Percentiles rank a stretch among this genome's conserved stretches.
These are phyloP conservation scores for Chelonus formosanus DNA, from an alignment of 2,888 invertebrate genomes.

Conservation along the genomic window DNA sequence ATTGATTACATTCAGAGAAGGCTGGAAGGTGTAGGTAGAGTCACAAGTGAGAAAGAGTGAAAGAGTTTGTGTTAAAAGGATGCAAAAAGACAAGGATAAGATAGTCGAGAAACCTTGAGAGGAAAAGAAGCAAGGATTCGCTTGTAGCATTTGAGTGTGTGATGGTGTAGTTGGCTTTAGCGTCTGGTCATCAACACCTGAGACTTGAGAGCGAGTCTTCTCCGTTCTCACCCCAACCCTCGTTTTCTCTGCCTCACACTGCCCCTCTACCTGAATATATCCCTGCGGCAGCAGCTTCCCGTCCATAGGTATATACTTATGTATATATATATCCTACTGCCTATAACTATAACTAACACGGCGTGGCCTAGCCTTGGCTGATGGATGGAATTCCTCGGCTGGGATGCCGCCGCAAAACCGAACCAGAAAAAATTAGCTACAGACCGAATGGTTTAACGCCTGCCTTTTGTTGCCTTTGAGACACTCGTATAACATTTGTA, in stretches of 20 bases:
- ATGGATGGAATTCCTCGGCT: conserved; percentile 43
- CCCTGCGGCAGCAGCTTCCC: conserved; percentile 33
- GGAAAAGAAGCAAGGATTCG: conserved; percentile 12
- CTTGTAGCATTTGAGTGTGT: conserved; percentile 23
- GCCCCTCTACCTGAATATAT: conserved; percentile 21
- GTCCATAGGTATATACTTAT: conserved; percentile 25
- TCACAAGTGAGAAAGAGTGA: conserved; percentile 19
- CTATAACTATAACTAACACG: conserved; percentile 40
- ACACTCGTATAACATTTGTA: conserved; percentile 11
- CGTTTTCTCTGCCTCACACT: conserved; percentile 11
- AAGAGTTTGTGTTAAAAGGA: conserved; percentile 13
- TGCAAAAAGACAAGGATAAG: conserved; percentile 4
- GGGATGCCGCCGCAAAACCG: conserved; percentile 39
- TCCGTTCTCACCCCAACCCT: conserved; percentile 12
- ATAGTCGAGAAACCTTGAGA: conserved; percentile 2
- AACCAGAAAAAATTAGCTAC: conserved; percentile 41
- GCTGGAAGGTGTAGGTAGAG: background rate
- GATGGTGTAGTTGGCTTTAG: conserved; percentile 32
- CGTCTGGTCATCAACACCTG: conserved; percentile 45
- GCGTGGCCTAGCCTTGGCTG: conserved; percentile 40
- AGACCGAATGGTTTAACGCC: conserved; percentile 48
- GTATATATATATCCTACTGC: conserved; percentile 20
- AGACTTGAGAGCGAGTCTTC: conserved; percentile 24
- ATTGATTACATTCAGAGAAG: no score
- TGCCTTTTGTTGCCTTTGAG: conserved; percentile 43